Evolutionary conservation across 2,113 vertebrate species (phyloP), one percentile per base, ranked within the genome.

Genomic region (Aleadryas rufinucha): DNA sequence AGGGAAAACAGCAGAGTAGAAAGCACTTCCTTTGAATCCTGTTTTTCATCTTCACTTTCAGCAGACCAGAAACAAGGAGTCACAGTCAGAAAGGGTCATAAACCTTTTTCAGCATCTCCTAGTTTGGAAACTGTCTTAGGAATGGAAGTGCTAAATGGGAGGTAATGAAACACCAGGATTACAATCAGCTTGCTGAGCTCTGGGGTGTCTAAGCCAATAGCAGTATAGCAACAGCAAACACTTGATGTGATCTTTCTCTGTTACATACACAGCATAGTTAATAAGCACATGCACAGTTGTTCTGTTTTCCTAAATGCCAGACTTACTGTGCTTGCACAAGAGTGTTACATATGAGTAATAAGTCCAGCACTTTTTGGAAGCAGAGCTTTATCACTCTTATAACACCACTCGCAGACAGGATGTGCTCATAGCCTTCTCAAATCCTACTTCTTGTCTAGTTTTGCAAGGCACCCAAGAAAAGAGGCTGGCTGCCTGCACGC

Each of bases 281-380:
- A 65, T 13, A 31, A 37, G 49, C 88, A 92, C 39, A 86, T 26
- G 75, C 75, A 79, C 53, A 69, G 66, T 28, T 7, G 5, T 61
- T 69, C 85, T 94, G 37, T 72, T 83, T 90, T 76, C 45, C 79
- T 61, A 90, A 92, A 96, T 45, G 79, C 66, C 94, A 92, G 61
- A 77, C 52, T 90, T 71, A 39, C 82, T 27, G 54, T 61, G 49
- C 66, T 91, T 69, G 59, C 75, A 90, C 63, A 80, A 13, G 60
- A 44, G 45, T 69, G 70, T 77, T 83, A 65, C 23, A 33, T 63
- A 84, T 59, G 79, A 95, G 70, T 85, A 94, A 83, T 27, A 65
- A 75, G 61, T 69, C n/a, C 85, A 88, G 37, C 59, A 63, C 59
- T 88, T 92, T 83, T 84, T 88, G 45, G 92, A 92, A 95, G 76